Base-by-base conservation (phyloP, 2,113 vertebrate genomes). In the Lagopus muta region DNA sequence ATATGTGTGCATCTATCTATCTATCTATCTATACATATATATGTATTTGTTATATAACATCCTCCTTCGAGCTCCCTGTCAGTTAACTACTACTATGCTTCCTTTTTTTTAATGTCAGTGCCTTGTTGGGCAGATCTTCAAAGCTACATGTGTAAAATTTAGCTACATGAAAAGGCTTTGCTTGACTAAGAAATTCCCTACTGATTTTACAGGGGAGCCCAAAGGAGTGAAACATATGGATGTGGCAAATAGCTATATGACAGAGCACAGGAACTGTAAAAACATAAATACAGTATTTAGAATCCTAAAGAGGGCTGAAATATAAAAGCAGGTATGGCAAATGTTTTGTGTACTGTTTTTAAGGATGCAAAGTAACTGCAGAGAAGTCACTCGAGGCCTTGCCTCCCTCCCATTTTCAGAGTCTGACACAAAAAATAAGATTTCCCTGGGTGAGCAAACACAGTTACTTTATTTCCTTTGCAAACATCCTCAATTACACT, bases 401-500 rank as follows among this genome's bases (percentile, higher is more conserved):
- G 19, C 20, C 32, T 69, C 34, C 11, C 25, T 79, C 43, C 30
- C 43, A 6, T n/a, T 81, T 42, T 80, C 36, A 81, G 61, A 12
- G 15, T 50, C 55, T 88, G 40, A 27, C 16, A 47, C n/a, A 40
- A 45, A 61, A 40, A 70, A 73, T 77, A 64, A 62, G n/a, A 79
- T 95, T 92, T 88, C 75, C 50, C 34, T 36, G 88, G 69, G 85
- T 47, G 75, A 91, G 82, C 94, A 84, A 40, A 83, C 40, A 42
- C 43, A 42, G 34, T 16, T 6, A 3, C 50, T 72, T 73, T 52
- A 52, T 75, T 27, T 42, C 24, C 42, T 92, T 96, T 86, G 90
- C 71, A 95, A 78, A 34, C 10, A 12, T 61, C 34, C 82, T 90
- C 77, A 30, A 27, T 60, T 65, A 90, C 24, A 32, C 45, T 43